Conservation (phyloP, 1,140 invertebrate species). For the Mesaphorura yosii region DNA sequence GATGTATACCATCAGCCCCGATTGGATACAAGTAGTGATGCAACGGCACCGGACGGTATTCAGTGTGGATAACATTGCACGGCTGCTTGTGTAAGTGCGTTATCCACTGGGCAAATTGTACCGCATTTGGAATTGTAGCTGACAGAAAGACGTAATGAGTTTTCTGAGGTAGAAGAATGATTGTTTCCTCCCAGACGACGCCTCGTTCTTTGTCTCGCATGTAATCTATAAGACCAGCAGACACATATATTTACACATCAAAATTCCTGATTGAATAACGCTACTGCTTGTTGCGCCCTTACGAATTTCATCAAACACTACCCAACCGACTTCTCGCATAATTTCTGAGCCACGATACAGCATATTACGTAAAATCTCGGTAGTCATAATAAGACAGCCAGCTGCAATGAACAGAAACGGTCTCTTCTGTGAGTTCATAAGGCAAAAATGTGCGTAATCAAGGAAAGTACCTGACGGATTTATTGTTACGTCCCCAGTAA, state of each 20-base stretch:
- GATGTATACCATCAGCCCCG: slow-evolving; percentile 87
- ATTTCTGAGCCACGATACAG: slow-evolving; percentile 94
- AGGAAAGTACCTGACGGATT: slow-evolving; percentile 94
- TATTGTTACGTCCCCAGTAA: slow-evolving; percentile 98
- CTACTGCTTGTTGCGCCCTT: too few species aligned
- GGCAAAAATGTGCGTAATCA: too few species aligned
- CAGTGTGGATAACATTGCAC: slow-evolving; percentile 98
- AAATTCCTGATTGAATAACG: too few species aligned
- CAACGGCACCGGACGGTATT: slow-evolving; percentile 90
- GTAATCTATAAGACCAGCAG: too few species aligned
- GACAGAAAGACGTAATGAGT: slow-evolving; percentile 98
- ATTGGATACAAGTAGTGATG: slow-evolving; percentile 97
- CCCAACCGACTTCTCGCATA: slow-evolving; percentile 98
- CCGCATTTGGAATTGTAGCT: slow-evolving; percentile 97
- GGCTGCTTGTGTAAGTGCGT: slow-evolving; percentile 90
- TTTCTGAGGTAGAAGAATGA: slow-evolving; percentile 94
- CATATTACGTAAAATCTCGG: slow-evolving; percentile 91
- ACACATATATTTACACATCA: too few species aligned
- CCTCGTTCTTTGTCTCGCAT: slow-evolving; percentile 99
- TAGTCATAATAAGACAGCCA: slow-evolving; percentile 24
- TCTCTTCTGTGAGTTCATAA: slow-evolving; percentile 2
- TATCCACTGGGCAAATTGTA: slow-evolving; percentile 98
- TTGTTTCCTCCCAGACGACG: slow-evolving; percentile 98
- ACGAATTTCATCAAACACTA: slow-evolving; percentile 99
- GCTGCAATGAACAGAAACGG: neutral